Percentiles rank a stretch among this genome's conserved stretches.
phyloP scores from a whole-genome alignment of 2,888 invertebrate species.

The Oegoconia quadripuncta region DNA sequence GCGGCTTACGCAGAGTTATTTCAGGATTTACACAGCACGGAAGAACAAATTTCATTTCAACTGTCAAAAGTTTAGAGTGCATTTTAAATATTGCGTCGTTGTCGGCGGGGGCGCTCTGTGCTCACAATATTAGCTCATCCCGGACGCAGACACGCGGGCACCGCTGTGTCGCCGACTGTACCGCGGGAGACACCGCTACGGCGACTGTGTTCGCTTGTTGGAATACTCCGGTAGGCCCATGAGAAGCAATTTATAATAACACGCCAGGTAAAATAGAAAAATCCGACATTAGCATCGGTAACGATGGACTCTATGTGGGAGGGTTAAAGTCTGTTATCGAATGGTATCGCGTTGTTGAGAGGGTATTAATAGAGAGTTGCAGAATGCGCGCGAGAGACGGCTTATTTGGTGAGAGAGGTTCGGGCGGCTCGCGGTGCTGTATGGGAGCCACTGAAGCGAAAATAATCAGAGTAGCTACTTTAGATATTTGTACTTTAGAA shows the following conservation, averaged over 20 bases:
- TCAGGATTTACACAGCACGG: constrained; percentile 48
- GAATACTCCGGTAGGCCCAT: constrained; percentile 32
- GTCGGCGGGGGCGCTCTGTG: constrained; percentile 28
- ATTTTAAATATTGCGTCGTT: constrained; percentile 52
- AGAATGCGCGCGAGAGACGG: constrained; percentile 55
- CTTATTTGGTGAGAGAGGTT: constrained; percentile 67
- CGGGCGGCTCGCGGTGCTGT: constrained; percentile 33
- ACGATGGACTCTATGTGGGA: background rate
- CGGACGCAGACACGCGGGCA: constrained; percentile 12
- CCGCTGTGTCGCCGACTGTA: background rate
- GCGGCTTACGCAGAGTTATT: constrained; percentile 39
- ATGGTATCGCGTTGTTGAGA: constrained; percentile 1
- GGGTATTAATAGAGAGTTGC: constrained; percentile 60
- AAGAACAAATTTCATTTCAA: constrained; percentile 70
- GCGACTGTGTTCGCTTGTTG: no score
- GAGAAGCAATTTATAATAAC: constrained; percentile 49
- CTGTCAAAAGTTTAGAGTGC: constrained; percentile 64
- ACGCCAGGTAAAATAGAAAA: constrained; percentile 46
- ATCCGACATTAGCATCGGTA: constrained; percentile 11
- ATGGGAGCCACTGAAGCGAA: constrained; percentile 17
- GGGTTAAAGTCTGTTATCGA: background rate
- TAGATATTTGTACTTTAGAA: no score
- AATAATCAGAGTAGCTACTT: no score
- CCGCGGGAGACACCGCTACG: background rate
- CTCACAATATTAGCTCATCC: constrained; percentile 29